Evolutionary conservation across 2,888 invertebrate genomes (phyloP).

Genomic region (Epistrophe grossulariae): DNA sequence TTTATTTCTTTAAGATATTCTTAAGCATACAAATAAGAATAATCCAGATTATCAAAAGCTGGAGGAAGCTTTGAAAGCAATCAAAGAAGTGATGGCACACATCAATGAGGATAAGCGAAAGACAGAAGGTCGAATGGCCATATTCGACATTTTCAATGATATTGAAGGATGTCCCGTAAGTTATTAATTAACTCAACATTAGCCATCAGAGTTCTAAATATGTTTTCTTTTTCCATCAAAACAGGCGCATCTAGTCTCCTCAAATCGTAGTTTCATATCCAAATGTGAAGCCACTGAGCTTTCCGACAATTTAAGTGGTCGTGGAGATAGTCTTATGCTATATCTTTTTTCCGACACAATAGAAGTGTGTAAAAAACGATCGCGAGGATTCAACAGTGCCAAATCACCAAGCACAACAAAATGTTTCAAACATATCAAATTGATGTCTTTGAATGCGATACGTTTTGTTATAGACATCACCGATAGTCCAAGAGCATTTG

Average conservation of each 20-base stretch:
- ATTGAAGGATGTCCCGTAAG: conserved; percentile 98
- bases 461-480: conserved; percentile 95
- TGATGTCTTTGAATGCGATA: conserved; percentile 94
- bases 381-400: conserved; percentile 89
- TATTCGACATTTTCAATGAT: conserved; percentile 99
- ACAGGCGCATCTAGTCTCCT: conserved; percentile 95
- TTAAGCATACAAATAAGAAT: conserved; percentile 94
- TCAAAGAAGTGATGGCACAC: conserved; percentile 97
- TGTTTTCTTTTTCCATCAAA: not conserved
- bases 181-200: conserved; percentile 60
- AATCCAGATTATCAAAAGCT: conserved; percentile 95
- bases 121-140: conserved; percentile 97
- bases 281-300: conserved; percentile 95
- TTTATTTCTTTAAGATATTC: conserved; percentile 88
- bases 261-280: conserved; percentile 94
- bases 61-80: conserved; percentile 93
- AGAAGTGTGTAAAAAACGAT: conserved; percentile 95
- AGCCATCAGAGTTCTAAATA: not conserved
- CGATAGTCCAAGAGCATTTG: conserved; percentile 95
- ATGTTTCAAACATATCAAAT: conserved; percentile 95
- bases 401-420: conserved; percentile 91
- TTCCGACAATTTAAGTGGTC: conserved; percentile 92
- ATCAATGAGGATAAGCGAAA: conserved; percentile 99
- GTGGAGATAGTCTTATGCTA: conserved; percentile 93
- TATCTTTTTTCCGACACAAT: conserved; percentile 97